These are phyloP conservation scores for Pelecanus crispus DNA, from an alignment of 2,113 vertebrate genomes.

Conservation along the genomic window DNA sequence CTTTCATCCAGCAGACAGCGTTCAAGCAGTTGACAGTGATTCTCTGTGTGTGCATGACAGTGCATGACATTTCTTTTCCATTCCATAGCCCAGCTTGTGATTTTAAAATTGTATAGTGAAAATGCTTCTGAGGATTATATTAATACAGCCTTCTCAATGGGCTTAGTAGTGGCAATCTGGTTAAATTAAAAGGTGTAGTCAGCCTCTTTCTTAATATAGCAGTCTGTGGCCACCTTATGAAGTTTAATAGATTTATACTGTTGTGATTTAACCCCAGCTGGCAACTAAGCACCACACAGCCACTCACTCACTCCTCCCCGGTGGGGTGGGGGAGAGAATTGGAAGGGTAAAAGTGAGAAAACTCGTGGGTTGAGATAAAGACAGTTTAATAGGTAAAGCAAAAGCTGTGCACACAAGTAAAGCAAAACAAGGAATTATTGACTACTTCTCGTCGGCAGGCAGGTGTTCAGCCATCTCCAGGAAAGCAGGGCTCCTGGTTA, in stretches of 20 bases:
- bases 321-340: too few species aligned
- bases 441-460: too few species aligned
- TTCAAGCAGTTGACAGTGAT: neutral
- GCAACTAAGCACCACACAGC: too few species aligned
- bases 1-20: neutral
- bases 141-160: neutral
- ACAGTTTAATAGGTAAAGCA: too few species aligned
- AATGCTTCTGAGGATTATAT: neutral
- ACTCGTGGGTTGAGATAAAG: too few species aligned
- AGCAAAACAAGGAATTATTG: too few species aligned
- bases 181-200: neutral
- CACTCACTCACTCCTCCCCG: too few species aligned
- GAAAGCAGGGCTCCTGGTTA: too few species aligned
- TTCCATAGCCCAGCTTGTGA: neutral
- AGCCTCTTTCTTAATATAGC: neutral
- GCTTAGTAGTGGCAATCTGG: neutral
- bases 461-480: too few species aligned
- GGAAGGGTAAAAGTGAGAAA: too few species aligned
- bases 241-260: neutral
- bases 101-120: neutral
- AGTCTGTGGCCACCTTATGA: neutral
- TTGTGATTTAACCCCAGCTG: too few species aligned
- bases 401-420: too few species aligned
- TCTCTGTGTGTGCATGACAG: neutral
- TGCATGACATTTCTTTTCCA: neutral